These are phyloP conservation scores for Gymnothorax javanicus DNA, from an alignment of 2,797 vertebrate genomes.

Conservation along the genomic window DNA sequence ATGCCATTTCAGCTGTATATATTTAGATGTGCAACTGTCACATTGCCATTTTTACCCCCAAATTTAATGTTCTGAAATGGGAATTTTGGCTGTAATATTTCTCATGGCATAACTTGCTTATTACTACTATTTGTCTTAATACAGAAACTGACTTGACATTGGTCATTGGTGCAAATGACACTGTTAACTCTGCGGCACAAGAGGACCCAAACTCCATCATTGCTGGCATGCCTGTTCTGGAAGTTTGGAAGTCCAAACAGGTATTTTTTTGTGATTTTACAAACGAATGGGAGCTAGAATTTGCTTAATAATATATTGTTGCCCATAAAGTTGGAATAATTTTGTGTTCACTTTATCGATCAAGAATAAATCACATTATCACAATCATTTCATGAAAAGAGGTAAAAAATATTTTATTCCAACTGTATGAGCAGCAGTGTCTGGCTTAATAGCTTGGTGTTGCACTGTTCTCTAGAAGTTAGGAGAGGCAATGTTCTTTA, in stretches of 20 bases:
- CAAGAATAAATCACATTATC: too few species aligned
- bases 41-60: neutral
- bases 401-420: too few species aligned
- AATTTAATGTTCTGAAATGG: too few species aligned
- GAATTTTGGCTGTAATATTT: too few species aligned
- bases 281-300: neutral
- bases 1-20: too few species aligned
- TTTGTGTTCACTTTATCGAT: too few species aligned
- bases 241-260: slow-evolving; percentile 78
- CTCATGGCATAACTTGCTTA: too few species aligned
- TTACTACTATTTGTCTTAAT: neutral
- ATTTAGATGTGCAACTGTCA: neutral
- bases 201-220: slow-evolving; percentile 77
- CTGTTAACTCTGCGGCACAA: slow-evolving; percentile 75
- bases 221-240: slow-evolving; percentile 70
- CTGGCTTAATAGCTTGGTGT: neutral
- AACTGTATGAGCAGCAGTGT: neutral
- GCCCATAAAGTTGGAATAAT: too few species aligned
- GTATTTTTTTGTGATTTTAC: slow-evolving; percentile 41
- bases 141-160: slow-evolving; percentile 75
- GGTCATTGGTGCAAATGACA: slow-evolving; percentile 76
- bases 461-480: neutral
- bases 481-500: neutral
- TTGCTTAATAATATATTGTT: neutral
- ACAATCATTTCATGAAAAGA: too few species aligned